Conservation (phyloP, 2,888 invertebrate genomes). For the Argyresthia goedartella region DNA sequence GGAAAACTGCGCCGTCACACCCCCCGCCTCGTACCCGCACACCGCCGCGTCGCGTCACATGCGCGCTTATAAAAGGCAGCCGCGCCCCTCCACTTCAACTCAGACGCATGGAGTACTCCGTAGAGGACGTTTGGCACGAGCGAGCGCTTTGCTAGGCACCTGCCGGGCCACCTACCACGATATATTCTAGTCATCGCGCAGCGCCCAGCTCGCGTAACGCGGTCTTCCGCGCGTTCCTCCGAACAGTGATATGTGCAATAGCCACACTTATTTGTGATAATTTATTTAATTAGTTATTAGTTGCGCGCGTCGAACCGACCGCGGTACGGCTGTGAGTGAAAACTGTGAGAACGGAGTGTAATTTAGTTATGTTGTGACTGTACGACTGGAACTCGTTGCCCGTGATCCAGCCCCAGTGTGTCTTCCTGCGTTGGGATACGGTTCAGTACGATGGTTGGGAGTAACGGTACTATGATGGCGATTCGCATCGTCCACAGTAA, state of each 20-base stretch:
- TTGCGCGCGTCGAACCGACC: slow-evolving; percentile 47
- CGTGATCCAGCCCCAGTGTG: slow-evolving; percentile 61
- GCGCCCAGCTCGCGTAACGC: slow-evolving; percentile 61
- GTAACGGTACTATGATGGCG: slow-evolving; percentile 88
- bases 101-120: slow-evolving; percentile 73
- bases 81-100: slow-evolving; percentile 64
- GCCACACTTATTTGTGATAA: slow-evolving; percentile 62
- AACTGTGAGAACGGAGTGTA: slow-evolving; percentile 42
- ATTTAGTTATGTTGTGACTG: slow-evolving; percentile 60
- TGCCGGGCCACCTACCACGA: slow-evolving; percentile 65
- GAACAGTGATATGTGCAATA: slow-evolving; percentile 71
- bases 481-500: slow-evolving; percentile 93
- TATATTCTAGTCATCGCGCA: slow-evolving; percentile 68
- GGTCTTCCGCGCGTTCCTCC: slow-evolving; percentile 66
- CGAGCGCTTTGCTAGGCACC: slow-evolving; percentile 73
- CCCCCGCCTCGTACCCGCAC: slow-evolving; percentile 20
- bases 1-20: slow-evolving; percentile 58
- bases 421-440: slow-evolving; percentile 54
- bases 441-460: slow-evolving; percentile 81
- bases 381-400: slow-evolving; percentile 64
- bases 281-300: slow-evolving; percentile 66
- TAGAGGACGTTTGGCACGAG: slow-evolving; percentile 74
- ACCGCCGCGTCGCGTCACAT: slow-evolving; percentile 45
- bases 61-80: slow-evolving; percentile 57
- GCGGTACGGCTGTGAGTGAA: slow-evolving; percentile 67